Evolutionary conservation across 2,113 vertebrate species (phyloP).

Genomic region (Myodes glareolus): DNA sequence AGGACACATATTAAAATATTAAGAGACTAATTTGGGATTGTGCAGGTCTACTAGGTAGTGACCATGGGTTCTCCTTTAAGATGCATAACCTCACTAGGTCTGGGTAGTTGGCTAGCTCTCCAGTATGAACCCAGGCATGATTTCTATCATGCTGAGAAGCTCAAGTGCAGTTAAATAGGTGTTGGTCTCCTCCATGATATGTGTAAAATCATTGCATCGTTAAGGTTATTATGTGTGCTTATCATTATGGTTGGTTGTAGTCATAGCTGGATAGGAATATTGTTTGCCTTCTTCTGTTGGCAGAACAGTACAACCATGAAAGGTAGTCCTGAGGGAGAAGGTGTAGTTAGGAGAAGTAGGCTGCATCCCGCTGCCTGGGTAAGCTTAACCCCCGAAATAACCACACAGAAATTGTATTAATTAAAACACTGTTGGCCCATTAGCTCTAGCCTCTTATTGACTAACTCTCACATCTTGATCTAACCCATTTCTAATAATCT

Average conservation of each 20-base stretch:
- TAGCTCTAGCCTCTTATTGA: too few species aligned
- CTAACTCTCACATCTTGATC: too few species aligned
- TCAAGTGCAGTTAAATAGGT: not conserved
- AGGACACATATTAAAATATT: not conserved
- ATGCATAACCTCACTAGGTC: not conserved
- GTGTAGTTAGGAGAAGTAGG: too few species aligned
- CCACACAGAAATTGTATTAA: too few species aligned
- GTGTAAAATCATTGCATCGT: not conserved
- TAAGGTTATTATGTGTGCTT: not conserved
- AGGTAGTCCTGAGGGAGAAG: not conserved
- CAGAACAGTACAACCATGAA: not conserved
- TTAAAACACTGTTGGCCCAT: too few species aligned
- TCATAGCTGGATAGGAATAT: not conserved
- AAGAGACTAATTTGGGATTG: not conserved
- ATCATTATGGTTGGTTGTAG: not conserved
- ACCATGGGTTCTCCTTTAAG: not conserved
- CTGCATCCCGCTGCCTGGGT: too few species aligned
- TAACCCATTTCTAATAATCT: too few species aligned
- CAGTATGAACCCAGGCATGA: not conserved
- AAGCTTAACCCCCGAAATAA: too few species aligned
- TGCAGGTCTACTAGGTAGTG: not conserved
- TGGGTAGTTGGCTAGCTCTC: not conserved
- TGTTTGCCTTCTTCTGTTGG: not conserved
- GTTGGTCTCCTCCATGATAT: not conserved
- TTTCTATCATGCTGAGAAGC: not conserved